phyloP scores from a whole-genome alignment of 2,888 invertebrate species.

The Drosophila infuscata region DNA sequence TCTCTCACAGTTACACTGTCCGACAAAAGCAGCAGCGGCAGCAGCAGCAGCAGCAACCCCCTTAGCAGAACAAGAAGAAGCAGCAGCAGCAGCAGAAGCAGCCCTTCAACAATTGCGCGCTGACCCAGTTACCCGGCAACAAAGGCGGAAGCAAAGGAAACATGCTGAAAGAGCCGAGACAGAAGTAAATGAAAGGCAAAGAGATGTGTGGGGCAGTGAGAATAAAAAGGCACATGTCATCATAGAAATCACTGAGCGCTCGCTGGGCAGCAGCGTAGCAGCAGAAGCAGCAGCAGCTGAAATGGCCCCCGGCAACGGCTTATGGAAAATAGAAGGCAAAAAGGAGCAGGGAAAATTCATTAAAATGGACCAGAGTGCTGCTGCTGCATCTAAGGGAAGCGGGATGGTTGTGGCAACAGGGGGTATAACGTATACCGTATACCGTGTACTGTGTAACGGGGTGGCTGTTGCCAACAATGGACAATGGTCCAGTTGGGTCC shows the following conservation, averaged over 20 bases:
- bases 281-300: conserved; percentile 24
- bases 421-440: background rate
- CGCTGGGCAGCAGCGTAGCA: conserved; percentile 30
- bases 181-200: conserved; percentile 17
- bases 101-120: conserved; percentile 77
- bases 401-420: background rate
- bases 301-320: conserved; percentile 69
- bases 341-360: conserved; percentile 72
- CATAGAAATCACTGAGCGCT: conserved; percentile 75
- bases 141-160: conserved; percentile 80
- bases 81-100: conserved; percentile 34
- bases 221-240: conserved; percentile 79
- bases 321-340: conserved; percentile 62
- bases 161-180: conserved; percentile 69
- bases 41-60: conserved; percentile 35
- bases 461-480: conserved; percentile 41
- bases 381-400: background rate
- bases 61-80: conserved; percentile 5
- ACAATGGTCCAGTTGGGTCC: conserved; percentile 58
- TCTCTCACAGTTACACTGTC: conserved; percentile 63
- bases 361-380: conserved; percentile 61
- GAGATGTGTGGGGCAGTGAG: conserved; percentile 12
- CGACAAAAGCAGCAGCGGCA: conserved; percentile 34
- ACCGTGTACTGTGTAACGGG: conserved; percentile 13
- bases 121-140: conserved; percentile 80